Conservation (phyloP, 1,140 invertebrate species). For the Dinothrombium tinctorium region DNA sequence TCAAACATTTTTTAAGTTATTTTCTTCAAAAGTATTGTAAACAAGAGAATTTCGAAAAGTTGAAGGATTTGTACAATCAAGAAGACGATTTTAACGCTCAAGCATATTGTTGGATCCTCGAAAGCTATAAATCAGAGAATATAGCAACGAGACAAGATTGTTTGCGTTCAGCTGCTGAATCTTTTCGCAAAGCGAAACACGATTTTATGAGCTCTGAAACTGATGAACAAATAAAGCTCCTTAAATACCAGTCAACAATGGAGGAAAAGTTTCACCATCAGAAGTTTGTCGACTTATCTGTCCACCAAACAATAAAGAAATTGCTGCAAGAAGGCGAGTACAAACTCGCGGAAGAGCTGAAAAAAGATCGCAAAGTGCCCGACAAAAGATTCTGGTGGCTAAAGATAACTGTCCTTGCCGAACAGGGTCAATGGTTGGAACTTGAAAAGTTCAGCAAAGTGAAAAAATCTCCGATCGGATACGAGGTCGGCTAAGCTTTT, state of each 20-base stretch:
- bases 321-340: conserved; percentile 45
- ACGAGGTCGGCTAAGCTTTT: conserved; percentile 32
- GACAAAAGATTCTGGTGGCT: conserved; percentile 80
- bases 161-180: conserved; percentile 34
- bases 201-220: conserved; percentile 43
- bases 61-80: conserved; percentile 62
- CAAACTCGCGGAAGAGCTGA: conserved; percentile 63
- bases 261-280: conserved; percentile 41
- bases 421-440: conserved; percentile 49
- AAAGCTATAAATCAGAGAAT: conserved; percentile 25
- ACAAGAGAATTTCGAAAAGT: conserved; percentile 46
- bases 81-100: conserved; percentile 69
- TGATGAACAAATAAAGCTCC: conserved; percentile 46
- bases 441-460: conserved; percentile 66
- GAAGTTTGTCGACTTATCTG: conserved; percentile 39
- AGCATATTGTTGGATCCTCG: conserved; percentile 43
- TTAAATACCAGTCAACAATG: conserved; percentile 43
- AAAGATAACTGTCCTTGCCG: conserved; percentile 46
- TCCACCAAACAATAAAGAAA: conserved; percentile 58
- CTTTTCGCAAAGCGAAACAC: conserved; percentile 54
- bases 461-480: conserved; percentile 80
- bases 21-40: conserved; percentile 36
- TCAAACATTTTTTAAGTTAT: background rate
- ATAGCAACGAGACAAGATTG: conserved; percentile 23
- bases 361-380: conserved; percentile 69